A percentile compares a stretch with the other conserved stretches of the same genome.
phyloP scores from a whole-genome alignment of 2,113 vertebrate genomes.

The Scolopax mira region DNA sequence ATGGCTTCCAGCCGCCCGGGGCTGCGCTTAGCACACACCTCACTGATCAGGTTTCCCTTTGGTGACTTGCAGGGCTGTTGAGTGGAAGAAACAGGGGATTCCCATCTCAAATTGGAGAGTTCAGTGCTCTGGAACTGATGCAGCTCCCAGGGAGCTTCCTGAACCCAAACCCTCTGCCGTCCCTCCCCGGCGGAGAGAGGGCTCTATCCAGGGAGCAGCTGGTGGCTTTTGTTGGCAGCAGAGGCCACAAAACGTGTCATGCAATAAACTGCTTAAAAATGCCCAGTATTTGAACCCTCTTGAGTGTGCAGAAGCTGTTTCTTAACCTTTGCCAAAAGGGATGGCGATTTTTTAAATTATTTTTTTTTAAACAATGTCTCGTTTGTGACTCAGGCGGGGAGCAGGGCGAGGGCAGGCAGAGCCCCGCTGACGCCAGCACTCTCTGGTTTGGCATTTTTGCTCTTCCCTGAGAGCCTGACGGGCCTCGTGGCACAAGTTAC shows the following conservation, averaged over 20 bases:
- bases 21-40: background rate
- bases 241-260: background rate
- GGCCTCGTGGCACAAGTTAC: rapidly evolving
- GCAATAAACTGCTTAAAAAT: background rate
- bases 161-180: too few relatives aligned
- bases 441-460: background rate
- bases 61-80: background rate
- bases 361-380: background rate
- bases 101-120: background rate
- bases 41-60: background rate
- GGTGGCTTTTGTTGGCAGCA: background rate
- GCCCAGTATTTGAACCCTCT: background rate
- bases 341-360: background rate
- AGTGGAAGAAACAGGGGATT: background rate
- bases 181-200: background rate
- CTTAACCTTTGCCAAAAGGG: background rate
- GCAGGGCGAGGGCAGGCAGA: background rate
- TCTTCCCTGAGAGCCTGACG: background rate
- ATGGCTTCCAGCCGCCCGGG: background rate
- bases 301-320: background rate
- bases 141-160: background rate
- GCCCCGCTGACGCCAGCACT: rapidly evolving
- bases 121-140: background rate
- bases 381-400: rapidly evolving
- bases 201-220: background rate